Conservation (phyloP, 1,140 invertebrate species). For the Hycleus cichorii region DNA sequence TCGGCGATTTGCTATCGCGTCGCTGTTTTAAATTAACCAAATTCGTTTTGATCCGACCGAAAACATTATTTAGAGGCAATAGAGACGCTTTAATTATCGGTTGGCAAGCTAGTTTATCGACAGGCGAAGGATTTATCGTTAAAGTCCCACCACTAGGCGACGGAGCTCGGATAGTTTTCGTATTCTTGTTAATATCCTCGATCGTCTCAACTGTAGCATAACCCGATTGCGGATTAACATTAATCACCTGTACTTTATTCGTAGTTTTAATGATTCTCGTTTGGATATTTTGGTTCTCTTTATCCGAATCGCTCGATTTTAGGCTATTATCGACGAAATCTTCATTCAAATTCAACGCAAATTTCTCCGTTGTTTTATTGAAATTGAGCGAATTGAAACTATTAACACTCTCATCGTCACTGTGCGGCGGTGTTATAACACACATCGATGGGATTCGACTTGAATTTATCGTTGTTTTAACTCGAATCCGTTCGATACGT, state of each 20-base stretch:
- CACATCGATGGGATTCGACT: slow-evolving; percentile 88
- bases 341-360: slow-evolving; percentile 13
- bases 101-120: slow-evolving; percentile 32
- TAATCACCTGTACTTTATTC: slow-evolving; percentile 47
- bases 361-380: slow-evolving; percentile 3
- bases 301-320: slow-evolving; percentile 9
- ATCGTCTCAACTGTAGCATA: slow-evolving; percentile 47
- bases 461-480: slow-evolving; percentile 79
- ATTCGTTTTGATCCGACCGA: slow-evolving; percentile 56
- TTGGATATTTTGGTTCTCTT: slow-evolving; percentile 14
- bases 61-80: slow-evolving; percentile 53
- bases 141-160: slow-evolving; percentile 39
- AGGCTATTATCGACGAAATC: slow-evolving; percentile 6
- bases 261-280: slow-evolving; percentile 28
- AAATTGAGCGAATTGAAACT: slow-evolving; percentile 7
- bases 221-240: slow-evolving; percentile 46
- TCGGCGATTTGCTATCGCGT: slow-evolving; percentile 38
- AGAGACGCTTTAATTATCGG: slow-evolving; percentile 44
- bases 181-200: slow-evolving; percentile 19
- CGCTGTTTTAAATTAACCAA: slow-evolving; percentile 44
- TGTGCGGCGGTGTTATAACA: slow-evolving; percentile 80
- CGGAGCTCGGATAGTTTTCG: slow-evolving; percentile 27
- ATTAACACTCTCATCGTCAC: slow-evolving; percentile 67
- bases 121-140: slow-evolving; percentile 36
- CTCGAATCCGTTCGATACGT: slow-evolving; percentile 72